phyloP scores from a whole-genome alignment of 2,113 vertebrate genomes.

The Symphodus melops region DNA sequence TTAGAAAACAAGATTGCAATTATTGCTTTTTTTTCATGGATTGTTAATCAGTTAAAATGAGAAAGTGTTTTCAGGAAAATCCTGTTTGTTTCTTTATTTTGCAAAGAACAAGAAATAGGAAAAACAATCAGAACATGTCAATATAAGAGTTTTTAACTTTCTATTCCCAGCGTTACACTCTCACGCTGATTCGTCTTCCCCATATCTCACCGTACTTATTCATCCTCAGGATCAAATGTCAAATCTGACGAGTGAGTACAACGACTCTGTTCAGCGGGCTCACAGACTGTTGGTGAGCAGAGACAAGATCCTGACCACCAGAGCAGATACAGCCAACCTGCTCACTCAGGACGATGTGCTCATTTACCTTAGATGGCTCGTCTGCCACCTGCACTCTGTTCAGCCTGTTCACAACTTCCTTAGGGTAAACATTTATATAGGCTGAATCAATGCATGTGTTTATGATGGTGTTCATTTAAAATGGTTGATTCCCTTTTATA shows the following conservation, averaged over 20 bases:
- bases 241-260: slow-evolving; percentile 78
- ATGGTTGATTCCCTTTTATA: no score
- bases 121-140: no score
- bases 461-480: no score
- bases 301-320: slow-evolving; percentile 77
- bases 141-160: no score
- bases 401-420: slow-evolving; percentile 79
- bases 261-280: slow-evolving; percentile 79
- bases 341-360: slow-evolving; percentile 79
- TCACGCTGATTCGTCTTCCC: background rate
- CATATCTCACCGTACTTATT: background rate
- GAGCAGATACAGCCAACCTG: slow-evolving; percentile 54
- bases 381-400: slow-evolving; percentile 82
- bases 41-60: no score
- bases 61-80: no score
- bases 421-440: slow-evolving; percentile 63
- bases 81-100: no score
- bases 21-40: no score
- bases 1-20: no score
- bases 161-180: background rate
- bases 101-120: no score
- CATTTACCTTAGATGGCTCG: slow-evolving; percentile 81
- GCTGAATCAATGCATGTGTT: no score
- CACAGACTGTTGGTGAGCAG: slow-evolving; percentile 76
- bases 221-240: slow-evolving; percentile 73